A percentile compares a stretch with the other conserved stretches of the same genome.
These are phyloP conservation scores for Excalfactoria chinensis DNA, from an alignment of 2,113 vertebrate species.

Conservation along the genomic window DNA sequence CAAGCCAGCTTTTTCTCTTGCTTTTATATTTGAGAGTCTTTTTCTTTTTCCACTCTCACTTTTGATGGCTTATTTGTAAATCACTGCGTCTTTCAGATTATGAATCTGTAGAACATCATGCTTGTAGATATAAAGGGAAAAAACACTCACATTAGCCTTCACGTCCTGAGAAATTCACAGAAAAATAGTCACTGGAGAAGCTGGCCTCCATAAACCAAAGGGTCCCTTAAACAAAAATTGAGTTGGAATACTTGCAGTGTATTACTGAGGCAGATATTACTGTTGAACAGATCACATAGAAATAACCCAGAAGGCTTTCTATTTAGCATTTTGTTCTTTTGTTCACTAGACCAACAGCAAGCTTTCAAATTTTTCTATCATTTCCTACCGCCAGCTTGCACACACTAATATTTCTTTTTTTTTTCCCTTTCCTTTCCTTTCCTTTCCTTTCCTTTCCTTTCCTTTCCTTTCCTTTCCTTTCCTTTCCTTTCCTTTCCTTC, in stretches of 20 bases:
- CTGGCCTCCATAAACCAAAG: neutral
- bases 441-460: too few relatives aligned
- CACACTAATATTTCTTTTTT: neutral
- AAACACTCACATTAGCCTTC: neutral
- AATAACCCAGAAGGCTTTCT: neutral
- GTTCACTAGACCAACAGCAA: neutral
- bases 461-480: too few relatives aligned
- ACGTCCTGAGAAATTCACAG: neutral
- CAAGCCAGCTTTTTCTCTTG: slow-evolving; percentile 15
- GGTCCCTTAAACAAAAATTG: neutral
- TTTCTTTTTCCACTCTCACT: neutral
- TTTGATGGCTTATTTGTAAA: slow-evolving; percentile 30
- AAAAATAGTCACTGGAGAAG: neutral
- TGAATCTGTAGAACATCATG: neutral
- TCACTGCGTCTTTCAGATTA: slow-evolving; percentile 32
- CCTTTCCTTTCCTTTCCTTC: too few relatives aligned
- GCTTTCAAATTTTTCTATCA: neutral
- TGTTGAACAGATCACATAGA: neutral
- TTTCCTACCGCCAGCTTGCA: neutral
- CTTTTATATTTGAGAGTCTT: slow-evolving; percentile 14
- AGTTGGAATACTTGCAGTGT: neutral
- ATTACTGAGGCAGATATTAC: neutral
- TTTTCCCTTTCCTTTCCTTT: too few relatives aligned
- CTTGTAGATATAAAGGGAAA: neutral
- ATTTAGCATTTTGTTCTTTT: neutral